A percentile compares a stretch with the other conserved stretches of the same genome.
phyloP scores from a whole-genome alignment of 92 coral and sea anemone genomes.

The Parazoanthus atlanticus region DNA sequence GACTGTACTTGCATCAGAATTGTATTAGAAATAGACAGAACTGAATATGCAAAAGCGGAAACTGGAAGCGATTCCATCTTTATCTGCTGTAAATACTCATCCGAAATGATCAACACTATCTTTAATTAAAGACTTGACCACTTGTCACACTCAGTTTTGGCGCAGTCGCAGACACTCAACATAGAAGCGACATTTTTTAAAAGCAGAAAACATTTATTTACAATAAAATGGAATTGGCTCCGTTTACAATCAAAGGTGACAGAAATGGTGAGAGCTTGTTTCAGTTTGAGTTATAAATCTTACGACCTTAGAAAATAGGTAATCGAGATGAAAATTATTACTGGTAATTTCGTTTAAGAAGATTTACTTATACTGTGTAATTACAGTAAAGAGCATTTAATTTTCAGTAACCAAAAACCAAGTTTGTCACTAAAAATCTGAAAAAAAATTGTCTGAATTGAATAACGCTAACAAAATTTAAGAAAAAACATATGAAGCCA shows the following conservation, averaged over 20 bases:
- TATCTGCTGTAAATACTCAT: background rate
- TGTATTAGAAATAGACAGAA: background rate
- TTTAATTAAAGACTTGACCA: background rate
- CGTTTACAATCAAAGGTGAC: background rate
- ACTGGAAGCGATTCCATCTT: background rate
- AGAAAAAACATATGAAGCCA: background rate
- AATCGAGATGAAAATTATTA: too few relatives aligned
- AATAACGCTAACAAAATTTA: background rate
- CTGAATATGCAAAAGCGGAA: background rate
- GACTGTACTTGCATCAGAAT: background rate
- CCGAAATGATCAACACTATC: too few relatives aligned
- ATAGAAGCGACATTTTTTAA: background rate
- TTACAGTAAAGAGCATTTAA: background rate
- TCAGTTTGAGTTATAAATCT: too few relatives aligned
- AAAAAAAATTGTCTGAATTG: background rate
- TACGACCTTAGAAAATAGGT: too few relatives aligned
- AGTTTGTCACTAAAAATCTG: background rate
- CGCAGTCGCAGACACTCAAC: background rate
- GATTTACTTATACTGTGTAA: background rate
- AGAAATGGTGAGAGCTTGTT: background rate
- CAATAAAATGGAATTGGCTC: background rate
- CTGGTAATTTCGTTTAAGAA: background rate
- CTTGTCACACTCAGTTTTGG: background rate
- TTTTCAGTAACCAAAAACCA: background rate
- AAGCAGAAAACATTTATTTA: background rate